These are phyloP conservation scores for Anseranas semipalmata DNA, from an alignment of 2,113 vertebrate species.

Conservation along the genomic window DNA sequence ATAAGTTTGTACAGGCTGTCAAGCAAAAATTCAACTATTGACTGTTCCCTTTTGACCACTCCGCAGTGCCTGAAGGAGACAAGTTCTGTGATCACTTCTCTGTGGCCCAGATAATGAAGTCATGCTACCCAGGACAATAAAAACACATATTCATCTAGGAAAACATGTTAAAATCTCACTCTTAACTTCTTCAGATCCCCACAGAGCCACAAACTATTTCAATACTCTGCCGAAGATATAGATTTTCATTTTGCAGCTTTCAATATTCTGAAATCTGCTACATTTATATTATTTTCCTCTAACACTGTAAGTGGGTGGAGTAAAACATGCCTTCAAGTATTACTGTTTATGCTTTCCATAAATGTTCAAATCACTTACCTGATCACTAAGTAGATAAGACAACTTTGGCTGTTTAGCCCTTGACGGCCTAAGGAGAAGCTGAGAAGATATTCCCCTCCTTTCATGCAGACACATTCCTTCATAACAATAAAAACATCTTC, in stretches of 20 bases:
- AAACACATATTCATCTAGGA: not conserved
- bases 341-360: not conserved
- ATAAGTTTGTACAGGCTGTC: not conserved
- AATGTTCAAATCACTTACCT: not conserved
- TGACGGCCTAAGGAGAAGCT: not conserved
- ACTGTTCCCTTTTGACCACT: not conserved
- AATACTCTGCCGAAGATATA: not conserved
- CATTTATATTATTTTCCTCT: not conserved
- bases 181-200: not conserved
- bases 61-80: not conserved
- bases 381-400: not conserved
- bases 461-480: not conserved
- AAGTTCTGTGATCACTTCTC: not conserved
- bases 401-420: not conserved
- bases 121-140: not conserved
- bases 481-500: not conserved
- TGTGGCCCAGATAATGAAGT: not conserved
- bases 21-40: not conserved
- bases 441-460: not conserved
- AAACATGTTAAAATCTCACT: not conserved
- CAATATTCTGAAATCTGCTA: not conserved
- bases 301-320: not conserved
- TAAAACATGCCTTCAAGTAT: not conserved
- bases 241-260: not conserved
- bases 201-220: not conserved